Percentiles rank a stretch among this genome's conserved stretches.
Evolutionary conservation across 2,888 invertebrate genomes (phyloP).

Genomic region (Hemicrepidius hirtus): DNA sequence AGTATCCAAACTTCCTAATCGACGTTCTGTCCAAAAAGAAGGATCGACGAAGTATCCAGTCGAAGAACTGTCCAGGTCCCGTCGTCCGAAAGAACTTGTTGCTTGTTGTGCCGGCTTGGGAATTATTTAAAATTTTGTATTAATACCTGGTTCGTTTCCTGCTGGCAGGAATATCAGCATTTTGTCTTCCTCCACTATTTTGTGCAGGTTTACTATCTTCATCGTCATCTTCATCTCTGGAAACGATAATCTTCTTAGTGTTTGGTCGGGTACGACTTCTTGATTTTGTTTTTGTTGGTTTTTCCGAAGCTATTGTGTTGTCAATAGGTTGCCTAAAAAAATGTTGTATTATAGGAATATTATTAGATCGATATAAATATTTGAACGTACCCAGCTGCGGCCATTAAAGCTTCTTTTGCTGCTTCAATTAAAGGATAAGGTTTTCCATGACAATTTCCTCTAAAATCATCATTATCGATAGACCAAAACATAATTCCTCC

Average conservation of each 20-base stretch:
- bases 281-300: conserved; percentile 65
- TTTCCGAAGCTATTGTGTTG: conserved; percentile 67
- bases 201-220: conserved; percentile 39
- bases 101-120: too few species aligned
- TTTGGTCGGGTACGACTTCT: conserved; percentile 61
- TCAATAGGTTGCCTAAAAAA: conserved; percentile 67
- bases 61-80: too few species aligned
- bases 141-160: conserved; percentile 48
- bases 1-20: too few species aligned
- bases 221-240: conserved; percentile 47
- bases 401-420: conserved; percentile 86
- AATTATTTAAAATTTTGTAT: background rate
- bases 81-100: too few species aligned
- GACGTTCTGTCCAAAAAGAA: too few species aligned
- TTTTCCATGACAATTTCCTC: conserved; percentile 90
- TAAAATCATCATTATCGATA: conserved; percentile 95
- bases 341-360: conserved; percentile 19
- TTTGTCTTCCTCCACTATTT: conserved; percentile 59
- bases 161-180: conserved; percentile 42
- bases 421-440: conserved; percentile 95
- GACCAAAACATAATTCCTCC: conserved; percentile 97
- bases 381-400: conserved; percentile 66
- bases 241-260: conserved; percentile 58
- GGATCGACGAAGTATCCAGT: too few species aligned
- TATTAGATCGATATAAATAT: background rate